Evolutionary conservation across 30 jellyfish, hydroid and myxozoan genomes (phyloP).

Genomic region (Aurelia coerulea): DNA sequence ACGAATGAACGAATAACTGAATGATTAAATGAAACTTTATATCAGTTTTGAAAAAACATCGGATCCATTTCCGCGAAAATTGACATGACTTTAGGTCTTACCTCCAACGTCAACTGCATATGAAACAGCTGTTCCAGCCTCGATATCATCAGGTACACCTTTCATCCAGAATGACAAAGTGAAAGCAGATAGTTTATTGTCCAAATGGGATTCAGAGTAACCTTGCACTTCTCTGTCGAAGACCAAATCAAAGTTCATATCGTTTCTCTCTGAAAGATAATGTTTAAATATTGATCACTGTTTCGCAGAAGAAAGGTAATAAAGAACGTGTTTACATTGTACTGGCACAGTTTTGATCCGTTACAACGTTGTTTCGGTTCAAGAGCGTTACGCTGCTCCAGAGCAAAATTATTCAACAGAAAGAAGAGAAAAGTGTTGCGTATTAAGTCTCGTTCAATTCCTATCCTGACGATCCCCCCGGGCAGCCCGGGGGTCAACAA

Average conservation of each 20-base stretch:
- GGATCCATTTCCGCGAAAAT: not conserved
- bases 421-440: no score
- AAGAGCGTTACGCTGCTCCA: no score
- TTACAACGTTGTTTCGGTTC: no score
- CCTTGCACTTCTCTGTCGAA: slow-evolving; percentile 89
- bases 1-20: no score
- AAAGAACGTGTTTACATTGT: no score
- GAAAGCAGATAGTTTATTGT: slow-evolving; percentile 64
- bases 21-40: not conserved
- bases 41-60: not conserved
- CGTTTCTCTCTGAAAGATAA: slow-evolving; percentile 71
- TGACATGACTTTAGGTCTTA: not conserved
- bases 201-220: slow-evolving; percentile 77
- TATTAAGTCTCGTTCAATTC: no score
- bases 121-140: slow-evolving; percentile 94
- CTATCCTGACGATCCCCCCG: no score
- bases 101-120: slow-evolving; percentile 96
- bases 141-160: slow-evolving; percentile 76
- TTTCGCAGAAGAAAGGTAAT: not conserved
- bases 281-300: not conserved
- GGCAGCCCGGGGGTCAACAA: no score
- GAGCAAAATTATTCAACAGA: no score
- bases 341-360: no score
- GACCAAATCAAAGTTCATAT: slow-evolving; percentile 79
- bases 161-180: slow-evolving; percentile 96